Conservation (phyloP, 2,888 invertebrate species). For the Cyclophora albipunctata region DNA sequence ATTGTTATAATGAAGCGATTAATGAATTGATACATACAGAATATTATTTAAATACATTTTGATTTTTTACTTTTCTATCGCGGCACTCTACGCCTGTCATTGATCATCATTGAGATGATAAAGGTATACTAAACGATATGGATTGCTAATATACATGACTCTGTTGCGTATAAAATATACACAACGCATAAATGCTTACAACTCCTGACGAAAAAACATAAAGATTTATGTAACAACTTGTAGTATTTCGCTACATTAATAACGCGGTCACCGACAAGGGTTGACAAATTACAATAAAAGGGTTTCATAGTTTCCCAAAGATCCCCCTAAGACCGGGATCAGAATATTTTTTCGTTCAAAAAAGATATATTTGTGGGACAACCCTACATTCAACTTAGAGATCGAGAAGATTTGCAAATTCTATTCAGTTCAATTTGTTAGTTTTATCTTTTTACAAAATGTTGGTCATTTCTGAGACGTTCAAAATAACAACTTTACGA, state of each 20-base stretch:
- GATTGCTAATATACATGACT: no score
- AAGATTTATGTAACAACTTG: constrained; percentile 15
- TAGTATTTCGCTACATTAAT: constrained; percentile 17
- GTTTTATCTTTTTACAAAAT: not conserved
- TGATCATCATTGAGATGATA: no score
- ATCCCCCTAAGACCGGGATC: not conserved
- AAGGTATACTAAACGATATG: no score
- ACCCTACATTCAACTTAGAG: not conserved
- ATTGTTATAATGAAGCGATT: no score
- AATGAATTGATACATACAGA: no score
- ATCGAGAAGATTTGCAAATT: no score
- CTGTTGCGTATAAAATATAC: no score
- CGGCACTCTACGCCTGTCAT: no score
- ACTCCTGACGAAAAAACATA: constrained; percentile 2
- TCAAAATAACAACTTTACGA: constrained; percentile 1
- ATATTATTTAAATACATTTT: no score
- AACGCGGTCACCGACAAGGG: constrained; percentile 14
- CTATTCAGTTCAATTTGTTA: no score
- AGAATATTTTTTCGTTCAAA: not conserved
- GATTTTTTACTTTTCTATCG: no score
- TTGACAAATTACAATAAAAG: constrained; percentile 23
- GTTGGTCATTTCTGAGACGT: not conserved
- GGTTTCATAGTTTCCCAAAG: constrained; percentile 16
- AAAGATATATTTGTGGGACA: not conserved
- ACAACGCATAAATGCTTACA: not conserved